Evolutionary conservation across 2,888 invertebrate species (phyloP), one percentile per base, ranked within the genome.

Genomic region (Epinotia nisella): DNA sequence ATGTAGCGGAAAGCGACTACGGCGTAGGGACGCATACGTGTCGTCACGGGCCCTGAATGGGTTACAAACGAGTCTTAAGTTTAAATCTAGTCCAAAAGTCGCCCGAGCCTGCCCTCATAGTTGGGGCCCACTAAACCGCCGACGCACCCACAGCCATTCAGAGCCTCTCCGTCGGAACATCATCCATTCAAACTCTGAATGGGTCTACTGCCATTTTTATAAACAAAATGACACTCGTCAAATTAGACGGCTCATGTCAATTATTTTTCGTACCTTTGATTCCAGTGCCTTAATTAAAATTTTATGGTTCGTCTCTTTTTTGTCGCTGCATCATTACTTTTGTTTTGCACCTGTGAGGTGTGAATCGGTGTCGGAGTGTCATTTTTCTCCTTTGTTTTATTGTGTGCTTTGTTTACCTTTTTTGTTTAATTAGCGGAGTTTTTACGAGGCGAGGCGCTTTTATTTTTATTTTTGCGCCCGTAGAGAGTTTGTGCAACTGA

Each of bases 271-370:
- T 87, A 83, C 79, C 84, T 83, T 83, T 82, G 83, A 82, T 82
- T 86, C 84, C 89, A 90, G 90, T 89, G 84, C 85, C 84, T 89
- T 93, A 92, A 93, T 93, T 93, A 92, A 92, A 92, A 90, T 89
- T 90, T 91, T 84, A 90, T 91, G 91, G 87, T 83, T 81, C 80
- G 75, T 75, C 76, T 77, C 76, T 76, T 77, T 86, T 84, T 82
- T 82, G 81, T 79, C 76, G 76, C 81, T 83, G 83, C 82, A 80
- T 84, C 82, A 82, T 82, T 81, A 81, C 84, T 90, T 91, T 90
- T 91, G 87, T 90, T 90, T 90, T 86, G 85, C 92, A 92, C 91
- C 90, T 91, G 85, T 85, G 90, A 93, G 90, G 93, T 93, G 93
- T 89, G 91, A 92, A 90, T 82, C 80, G 83, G 75, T 81, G 69